A percentile compares a stretch with the other conserved stretches of the same genome.
Evolutionary conservation across 1,140 invertebrate species (phyloP).

Genomic region (Pteromalus puparum): DNA sequence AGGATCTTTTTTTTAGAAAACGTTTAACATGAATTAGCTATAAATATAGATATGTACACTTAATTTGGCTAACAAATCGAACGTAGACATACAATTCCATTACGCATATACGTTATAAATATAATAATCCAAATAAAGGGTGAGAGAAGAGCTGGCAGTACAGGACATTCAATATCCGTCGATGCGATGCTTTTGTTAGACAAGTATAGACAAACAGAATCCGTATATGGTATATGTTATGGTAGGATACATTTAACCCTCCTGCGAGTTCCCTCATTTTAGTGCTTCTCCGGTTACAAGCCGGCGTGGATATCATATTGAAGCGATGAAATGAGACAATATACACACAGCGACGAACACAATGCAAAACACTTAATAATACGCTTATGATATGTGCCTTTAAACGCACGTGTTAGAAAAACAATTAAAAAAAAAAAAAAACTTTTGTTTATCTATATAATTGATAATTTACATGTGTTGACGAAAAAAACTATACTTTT

Average conservation of each 20-base stretch:
- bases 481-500: no score
- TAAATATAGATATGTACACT: no score
- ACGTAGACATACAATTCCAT: not conserved
- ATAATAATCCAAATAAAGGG: conserved; percentile 8
- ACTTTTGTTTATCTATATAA: not conserved
- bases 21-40: no score
- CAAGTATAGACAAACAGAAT: conserved; percentile 25
- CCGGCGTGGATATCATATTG: conserved; percentile 24
- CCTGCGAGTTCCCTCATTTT: conserved; percentile 32
- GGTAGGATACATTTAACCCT: conserved; percentile 27
- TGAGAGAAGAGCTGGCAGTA: not conserved
- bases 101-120: not conserved
- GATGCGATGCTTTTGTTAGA: not conserved
- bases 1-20: no score
- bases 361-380: conserved; percentile 29
- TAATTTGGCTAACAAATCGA: no score
- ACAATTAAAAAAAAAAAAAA: not conserved
- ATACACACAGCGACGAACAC: not conserved
- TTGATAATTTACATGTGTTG: no score
- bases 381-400: not conserved
- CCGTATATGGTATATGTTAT: conserved; percentile 2
- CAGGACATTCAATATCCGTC: not conserved
- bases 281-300: conserved; percentile 22
- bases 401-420: not conserved
- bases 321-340: conserved; percentile 32